Base-by-base conservation (phyloP, 2,888 invertebrate genomes). In the Ormyrus pomaceus region DNA sequence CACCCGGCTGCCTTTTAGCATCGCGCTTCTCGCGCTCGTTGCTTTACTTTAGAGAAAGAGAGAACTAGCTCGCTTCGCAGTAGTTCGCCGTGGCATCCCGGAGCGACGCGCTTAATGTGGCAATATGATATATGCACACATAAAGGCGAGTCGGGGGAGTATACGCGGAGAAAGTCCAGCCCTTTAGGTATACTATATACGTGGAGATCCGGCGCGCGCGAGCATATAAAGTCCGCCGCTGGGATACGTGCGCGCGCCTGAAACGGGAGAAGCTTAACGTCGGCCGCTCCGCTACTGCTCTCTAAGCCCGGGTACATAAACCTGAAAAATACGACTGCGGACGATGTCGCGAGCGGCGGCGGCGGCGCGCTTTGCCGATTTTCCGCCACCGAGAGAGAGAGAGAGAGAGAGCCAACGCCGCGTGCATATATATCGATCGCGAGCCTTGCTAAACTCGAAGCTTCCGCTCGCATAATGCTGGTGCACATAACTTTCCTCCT, bases 61-160 rank as follows among this genome's bases (percentile, higher is more conserved):
- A 19, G 1, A 19, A 19, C 19, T 19, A 19, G 19, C 19, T 19
- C 19, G 19, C 19, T 2, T 19, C 19, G 13, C 19, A 19, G 1
- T 19, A 19, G 19, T 19, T 19, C 34, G 59, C 59, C 13, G 69
- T 2, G 56, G 70, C 62, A 79, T 75, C 86, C 83, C 84, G 85
- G 86, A 84, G 84, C 84, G 85, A 87, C 85, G 83, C 84, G 83
- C 84, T 86, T 87, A 88, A 88, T 86, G 87, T 85, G 86, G 86
- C 86, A 83, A 87, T 85, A 87, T 88, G 87, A 88, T 87, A 86
- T 88, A 86, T 50, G 72, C 59, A 46, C 83, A 86, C 82, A 84
- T 83, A 73, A 70, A 76, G 62, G 77, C 56, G 34, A 72, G 59
- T 48, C 62, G 72, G 59, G 68, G 66, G 68, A 55, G 66, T 65